Conservation (phyloP, 2,888 invertebrate genomes). For the Leptogaster cylindrica region DNA sequence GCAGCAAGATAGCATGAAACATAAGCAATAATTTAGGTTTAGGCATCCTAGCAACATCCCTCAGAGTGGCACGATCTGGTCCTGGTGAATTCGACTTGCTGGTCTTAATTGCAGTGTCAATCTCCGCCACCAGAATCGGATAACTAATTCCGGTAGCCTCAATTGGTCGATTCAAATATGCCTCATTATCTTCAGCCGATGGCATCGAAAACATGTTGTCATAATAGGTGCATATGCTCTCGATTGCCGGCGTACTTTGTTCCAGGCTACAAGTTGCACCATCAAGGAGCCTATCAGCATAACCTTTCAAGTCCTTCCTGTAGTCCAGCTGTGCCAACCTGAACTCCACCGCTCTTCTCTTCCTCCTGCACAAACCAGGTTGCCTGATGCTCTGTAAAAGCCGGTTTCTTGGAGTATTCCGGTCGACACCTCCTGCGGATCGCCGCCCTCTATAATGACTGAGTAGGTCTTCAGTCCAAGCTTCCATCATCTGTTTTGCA, state of each 20-base stretch:
- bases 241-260: background rate
- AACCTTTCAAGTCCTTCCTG: background rate
- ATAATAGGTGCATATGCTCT: background rate
- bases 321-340: background rate
- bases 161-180: background rate
- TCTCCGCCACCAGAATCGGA: background rate
- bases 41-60: background rate
- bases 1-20: background rate
- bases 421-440: too few species aligned
- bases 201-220: background rate
- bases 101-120: background rate
- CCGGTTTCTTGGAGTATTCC: too few species aligned
- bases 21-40: background rate
- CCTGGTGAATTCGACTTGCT: constrained; percentile 4
- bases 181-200: background rate
- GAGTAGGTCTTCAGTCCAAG: background rate
- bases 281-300: background rate
- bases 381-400: too few species aligned
- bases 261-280: background rate
- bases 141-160: background rate
- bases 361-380: background rate
- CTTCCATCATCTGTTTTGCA: background rate
- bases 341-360: constrained; percentile 46
- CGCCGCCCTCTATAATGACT: too few species aligned
- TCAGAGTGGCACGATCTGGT: background rate